Evolutionary conservation across 2,888 invertebrate species (phyloP), one percentile per base, ranked within the genome.

Genomic region (Eutolmus rufibarbis): DNA sequence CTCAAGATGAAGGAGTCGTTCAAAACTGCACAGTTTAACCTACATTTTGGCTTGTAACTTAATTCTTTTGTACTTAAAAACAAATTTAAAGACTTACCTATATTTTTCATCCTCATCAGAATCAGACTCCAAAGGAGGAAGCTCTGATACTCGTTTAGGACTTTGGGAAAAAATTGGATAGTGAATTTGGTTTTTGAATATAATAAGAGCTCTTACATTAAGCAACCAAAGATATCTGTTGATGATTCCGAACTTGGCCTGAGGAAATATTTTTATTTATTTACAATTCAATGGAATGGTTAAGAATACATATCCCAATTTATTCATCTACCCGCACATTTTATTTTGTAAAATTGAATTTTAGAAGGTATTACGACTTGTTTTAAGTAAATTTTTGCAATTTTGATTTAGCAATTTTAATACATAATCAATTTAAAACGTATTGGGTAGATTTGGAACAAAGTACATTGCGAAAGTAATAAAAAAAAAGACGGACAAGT

Each of bases 1-100:
- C 91, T 92, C 9, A 92, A 79, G 5, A 91, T 89, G 86, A 92
- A 91, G 1, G 92, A 92, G 87, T 92, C 92, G 86, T 92, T 91
- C 0, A 92, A 89, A 37, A 92, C 91, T 23, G 92, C 92, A 88
- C 91, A 91, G 87, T 92, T 92, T 0, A 92, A 89, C 76, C 92
- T 92, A 19, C 31, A 78, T 84, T 57, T 40, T 7, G 4, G 46
- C 5, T 51, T 0, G 51, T 19, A 51, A 51, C 51, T 51, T 7
- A 1, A 14, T 1, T 46, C 5, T 46, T 19, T 43, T 46, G 1
- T 57, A 12, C 86, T 5, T 74, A 74, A 16, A 12, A n/a, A 56
- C 12, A 9, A 34, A 66, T 74, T 5, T 12, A 40, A 40, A 40
- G 12, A 86, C 74, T 87, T 89, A 90, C 90, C 86, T 89, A 87